Base-by-base conservation (phyloP, 2,113 vertebrate species). In the Otolemur garnettii region DNA sequence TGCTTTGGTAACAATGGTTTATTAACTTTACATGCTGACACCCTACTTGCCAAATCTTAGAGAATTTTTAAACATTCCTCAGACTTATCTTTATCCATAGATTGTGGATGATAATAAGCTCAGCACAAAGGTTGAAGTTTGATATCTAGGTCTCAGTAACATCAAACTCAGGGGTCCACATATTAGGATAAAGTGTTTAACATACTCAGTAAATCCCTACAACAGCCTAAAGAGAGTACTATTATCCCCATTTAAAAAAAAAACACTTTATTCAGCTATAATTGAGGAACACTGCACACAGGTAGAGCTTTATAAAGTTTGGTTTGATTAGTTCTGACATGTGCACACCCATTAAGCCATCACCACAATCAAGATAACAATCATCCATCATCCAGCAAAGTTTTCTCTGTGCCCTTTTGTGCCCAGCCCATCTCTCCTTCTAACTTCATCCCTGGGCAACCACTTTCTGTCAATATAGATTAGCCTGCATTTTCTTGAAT, bases 401-500 rank as follows among this genome's bases (percentile, higher is more conserved):
- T 90, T 85, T 69, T 69, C 55, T 62, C 72, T 90, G 42, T 57
- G 9, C 60, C 38, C 35, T 92, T 75, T 91, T 80, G 42, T 55
- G 38, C 38, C 38, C 38, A 80, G 72, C 60, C 26, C 42, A 60
- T 57, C 9, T 95, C 28, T 59, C 57, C 50, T 26, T 84, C 62
- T 17, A 59, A 28, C 35, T 38, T 35, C 18, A 50, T 50, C 14
- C n/a, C 24, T 1, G 75, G 14, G 26, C 60, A 83, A n/a, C 15
- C 69, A 79, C 57, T 91, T 81, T 85, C 10, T 88, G 78, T 87
- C 42, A 62, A 33, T 45, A 77, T 30, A 68, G 21, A 85, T 60
- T 94, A 69, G 45, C 87, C 91, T 82, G 26, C 75, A 62, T 71
- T 87, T 91, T 94, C 53, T 94, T 75, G 53, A 94, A 68, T 66